phyloP scores from a whole-genome alignment of 2,797 vertebrate genomes.

The Apogon talboti region DNA sequence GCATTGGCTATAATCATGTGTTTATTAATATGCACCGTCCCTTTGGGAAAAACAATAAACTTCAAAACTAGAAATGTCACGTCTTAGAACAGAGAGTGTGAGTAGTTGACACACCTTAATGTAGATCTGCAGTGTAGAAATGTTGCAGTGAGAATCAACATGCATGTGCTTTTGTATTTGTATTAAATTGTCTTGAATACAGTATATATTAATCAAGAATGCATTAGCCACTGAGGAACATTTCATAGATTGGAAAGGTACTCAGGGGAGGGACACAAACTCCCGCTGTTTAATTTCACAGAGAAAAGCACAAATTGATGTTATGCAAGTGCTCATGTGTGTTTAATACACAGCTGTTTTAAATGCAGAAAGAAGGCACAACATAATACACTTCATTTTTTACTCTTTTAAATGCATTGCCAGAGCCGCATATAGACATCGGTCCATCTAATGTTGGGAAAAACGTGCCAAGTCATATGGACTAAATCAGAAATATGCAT shows the following conservation, averaged over 20 bases:
- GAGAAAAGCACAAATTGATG: slow-evolving; percentile 5
- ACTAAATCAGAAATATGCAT: not conserved
- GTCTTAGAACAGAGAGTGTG: too few species aligned
- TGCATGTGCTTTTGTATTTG: too few species aligned
- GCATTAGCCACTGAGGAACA: not conserved
- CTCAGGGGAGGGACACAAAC: not conserved
- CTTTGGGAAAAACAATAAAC: too few species aligned
- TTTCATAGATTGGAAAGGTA: not conserved
- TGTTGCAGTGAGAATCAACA: too few species aligned
- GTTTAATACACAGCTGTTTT: not conserved
- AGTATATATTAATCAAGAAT: not conserved
- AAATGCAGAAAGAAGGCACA: not conserved
- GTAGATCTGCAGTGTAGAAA: too few species aligned
- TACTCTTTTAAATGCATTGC: too few species aligned
- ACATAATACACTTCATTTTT: too few species aligned
- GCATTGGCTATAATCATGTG: too few species aligned
- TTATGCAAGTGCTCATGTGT: not conserved
- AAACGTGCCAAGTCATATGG: not conserved
- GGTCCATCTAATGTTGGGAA: not conserved
- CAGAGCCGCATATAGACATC: not conserved
- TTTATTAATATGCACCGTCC: too few species aligned
- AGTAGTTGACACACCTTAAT: too few species aligned
- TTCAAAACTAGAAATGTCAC: too few species aligned
- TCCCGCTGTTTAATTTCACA: slow-evolving; percentile 5
- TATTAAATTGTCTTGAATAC: not conserved